These are phyloP conservation scores for Helogale parvula DNA, from an alignment of 2,113 vertebrate species.

Conservation along the genomic window DNA sequence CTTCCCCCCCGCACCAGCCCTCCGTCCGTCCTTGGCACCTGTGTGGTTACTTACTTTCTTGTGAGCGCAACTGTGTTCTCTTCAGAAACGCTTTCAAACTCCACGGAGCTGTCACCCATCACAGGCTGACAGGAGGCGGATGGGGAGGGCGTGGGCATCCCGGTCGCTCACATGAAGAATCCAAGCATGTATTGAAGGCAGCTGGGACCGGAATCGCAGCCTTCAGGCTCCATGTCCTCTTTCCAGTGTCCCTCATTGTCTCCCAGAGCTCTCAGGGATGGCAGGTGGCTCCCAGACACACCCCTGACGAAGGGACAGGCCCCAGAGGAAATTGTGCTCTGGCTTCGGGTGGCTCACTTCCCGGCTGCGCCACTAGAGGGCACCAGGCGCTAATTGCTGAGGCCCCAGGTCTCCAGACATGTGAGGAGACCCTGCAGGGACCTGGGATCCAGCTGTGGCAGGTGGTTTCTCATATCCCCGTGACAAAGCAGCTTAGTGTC, in stretches of 20 bases:
- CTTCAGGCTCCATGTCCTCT: not conserved
- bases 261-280: not conserved
- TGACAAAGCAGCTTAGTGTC: not conserved
- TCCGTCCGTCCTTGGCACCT: not conserved
- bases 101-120: not conserved
- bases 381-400: not conserved
- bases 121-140: not conserved
- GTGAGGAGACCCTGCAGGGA: fast-evolving
- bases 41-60: not conserved
- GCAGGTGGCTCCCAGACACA: not conserved
- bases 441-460: fast-evolving
- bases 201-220: not conserved
- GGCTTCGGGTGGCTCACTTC: fast-evolving
- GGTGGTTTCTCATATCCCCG: not conserved
- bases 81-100: not conserved
- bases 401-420: fast-evolving
- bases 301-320: fast-evolving
- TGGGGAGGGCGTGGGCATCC: not conserved
- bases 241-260: not conserved
- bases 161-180: not conserved
- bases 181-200: not conserved
- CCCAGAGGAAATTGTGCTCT: fast-evolving
- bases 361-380: not conserved
- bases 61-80: not conserved
- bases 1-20: not conserved